Evolutionary conservation across 2,888 invertebrate species (phyloP), one percentile per base, ranked within the genome.

Genomic region (Leptopilina myrica): DNA sequence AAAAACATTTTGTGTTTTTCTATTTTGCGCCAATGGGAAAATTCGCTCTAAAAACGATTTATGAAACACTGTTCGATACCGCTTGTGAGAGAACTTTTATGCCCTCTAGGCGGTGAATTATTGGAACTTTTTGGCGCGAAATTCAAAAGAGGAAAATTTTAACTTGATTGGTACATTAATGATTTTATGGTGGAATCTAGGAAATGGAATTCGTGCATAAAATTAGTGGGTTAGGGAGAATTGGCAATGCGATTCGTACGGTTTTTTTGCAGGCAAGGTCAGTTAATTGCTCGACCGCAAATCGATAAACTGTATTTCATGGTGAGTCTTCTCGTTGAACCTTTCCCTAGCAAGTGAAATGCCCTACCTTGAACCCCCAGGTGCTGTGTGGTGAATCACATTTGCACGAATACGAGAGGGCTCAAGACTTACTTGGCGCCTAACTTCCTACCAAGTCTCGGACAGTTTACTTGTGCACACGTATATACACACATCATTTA

Each of bases 361-460:
- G 73, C 53, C 73, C 73, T 73, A 56, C 73, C 73, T 73, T 73
- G 73, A 73, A 73, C 73, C 73, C 73, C 53, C 73, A 73, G 73
- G 53, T 69, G 69, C 26, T 73, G 53, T 73, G 53, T 69, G 69
- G 69, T 73, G 73, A 73, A 73, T 73, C 73, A 73, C 56, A 73
- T 73, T 73, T 73, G 73, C 73, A 33, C 33, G 33, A 33, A 33
- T 33, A 33, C 33, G 53, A 73, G 53, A 73, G 53, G 73, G 53
- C 73, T 73, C 56, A 49, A 73, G 49, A 53, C 26, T 53, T 56
- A 33, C 33, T 33, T 56, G 73, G 73, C 73, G 73, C 73, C 73
- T 26, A 14, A 73, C 73, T 73, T 73, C 73, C 73, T 73, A 73
- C 53, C 53, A 53, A 53, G 73, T 73, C 40, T 12, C 64, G 1